phyloP scores from a whole-genome alignment of 2,797 vertebrate species.

The Anabacerthia variegaticeps region DNA sequence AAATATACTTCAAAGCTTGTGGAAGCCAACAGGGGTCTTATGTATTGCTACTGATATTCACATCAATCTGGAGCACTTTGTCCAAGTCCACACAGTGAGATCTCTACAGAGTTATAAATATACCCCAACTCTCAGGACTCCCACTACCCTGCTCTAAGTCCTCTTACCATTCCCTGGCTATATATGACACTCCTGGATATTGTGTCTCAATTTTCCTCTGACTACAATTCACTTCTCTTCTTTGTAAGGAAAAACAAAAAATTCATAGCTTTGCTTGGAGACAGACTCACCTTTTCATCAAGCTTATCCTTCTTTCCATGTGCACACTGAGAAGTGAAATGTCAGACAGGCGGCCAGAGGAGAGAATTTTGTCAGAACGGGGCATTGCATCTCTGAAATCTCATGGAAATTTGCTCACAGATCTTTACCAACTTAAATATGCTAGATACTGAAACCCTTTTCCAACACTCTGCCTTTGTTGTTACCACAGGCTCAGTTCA shows the following conservation, averaged over 20 bases:
- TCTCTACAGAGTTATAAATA: constrained; percentile 64
- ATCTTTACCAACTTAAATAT: background rate
- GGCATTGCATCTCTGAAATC: background rate
- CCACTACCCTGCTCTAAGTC: constrained; percentile 25
- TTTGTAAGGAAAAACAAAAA: background rate
- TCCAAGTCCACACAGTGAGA: constrained; percentile 57
- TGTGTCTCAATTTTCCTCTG: background rate
- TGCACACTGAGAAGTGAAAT: background rate
- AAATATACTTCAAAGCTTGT: constrained; percentile 61
- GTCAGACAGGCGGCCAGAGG: background rate
- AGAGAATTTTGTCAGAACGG: background rate
- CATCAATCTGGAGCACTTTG: constrained; percentile 57
- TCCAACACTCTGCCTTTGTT: background rate
- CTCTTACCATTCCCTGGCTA: background rate
- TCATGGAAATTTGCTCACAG: background rate
- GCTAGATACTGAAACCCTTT: background rate
- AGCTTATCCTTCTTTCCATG: background rate
- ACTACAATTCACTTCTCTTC: background rate
- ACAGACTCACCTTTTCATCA: background rate
- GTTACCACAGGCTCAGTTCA: background rate
- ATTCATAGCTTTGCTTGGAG: background rate
- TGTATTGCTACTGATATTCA: constrained; percentile 45
- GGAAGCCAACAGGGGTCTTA: constrained; percentile 68
- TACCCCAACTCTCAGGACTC: constrained; percentile 34
- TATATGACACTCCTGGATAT: background rate